Percentiles rank a stretch among this genome's conserved stretches.
These are phyloP conservation scores for Drosophila ustulata DNA, from an alignment of 2,888 invertebrate species.

Conservation along the genomic window DNA sequence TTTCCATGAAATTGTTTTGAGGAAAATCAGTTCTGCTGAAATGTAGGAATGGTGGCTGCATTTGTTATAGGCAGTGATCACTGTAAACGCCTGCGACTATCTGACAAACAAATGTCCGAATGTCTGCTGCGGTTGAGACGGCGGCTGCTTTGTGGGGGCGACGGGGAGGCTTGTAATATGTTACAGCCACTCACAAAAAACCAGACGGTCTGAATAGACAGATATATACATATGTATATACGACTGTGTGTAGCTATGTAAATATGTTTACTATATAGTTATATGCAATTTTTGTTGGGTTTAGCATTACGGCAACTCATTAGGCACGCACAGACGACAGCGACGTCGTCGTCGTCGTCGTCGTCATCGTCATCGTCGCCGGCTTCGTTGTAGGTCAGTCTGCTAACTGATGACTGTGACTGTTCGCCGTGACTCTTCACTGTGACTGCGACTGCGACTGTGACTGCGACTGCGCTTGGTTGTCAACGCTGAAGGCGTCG, in stretches of 20 bases:
- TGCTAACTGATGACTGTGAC: constrained; percentile 30
- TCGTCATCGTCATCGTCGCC: constrained; percentile 22
- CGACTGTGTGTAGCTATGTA: background rate
- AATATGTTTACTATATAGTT: constrained; percentile 16
- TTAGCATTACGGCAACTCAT: constrained; percentile 74
- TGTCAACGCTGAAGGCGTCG: constrained; percentile 44
- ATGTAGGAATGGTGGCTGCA: too few species aligned
- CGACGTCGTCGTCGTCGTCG: constrained; percentile 22
- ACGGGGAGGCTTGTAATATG: constrained; percentile 39
- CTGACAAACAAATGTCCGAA: constrained; percentile 34
- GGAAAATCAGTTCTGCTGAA: too few species aligned
- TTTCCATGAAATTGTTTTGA: too few species aligned
- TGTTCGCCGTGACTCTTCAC: constrained; percentile 17
- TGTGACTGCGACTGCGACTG: constrained; percentile 30
- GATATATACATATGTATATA: background rate
- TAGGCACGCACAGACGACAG: constrained; percentile 74
- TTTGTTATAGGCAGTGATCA: constrained; percentile 11
- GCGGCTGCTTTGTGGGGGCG: constrained; percentile 22
- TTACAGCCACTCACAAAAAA: constrained; percentile 57
- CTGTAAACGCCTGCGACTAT: constrained; percentile 31
- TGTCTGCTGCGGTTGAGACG: constrained; percentile 15
- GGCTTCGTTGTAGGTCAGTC: constrained; percentile 67
- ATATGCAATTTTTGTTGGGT: constrained; percentile 51
- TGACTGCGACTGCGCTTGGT: constrained; percentile 17
- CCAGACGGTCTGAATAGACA: constrained; percentile 41